Evolutionary conservation across 2,797 vertebrate species (phyloP), one percentile per base, ranked within the genome.

Genomic region (Phaenicophaeus curvirostris): DNA sequence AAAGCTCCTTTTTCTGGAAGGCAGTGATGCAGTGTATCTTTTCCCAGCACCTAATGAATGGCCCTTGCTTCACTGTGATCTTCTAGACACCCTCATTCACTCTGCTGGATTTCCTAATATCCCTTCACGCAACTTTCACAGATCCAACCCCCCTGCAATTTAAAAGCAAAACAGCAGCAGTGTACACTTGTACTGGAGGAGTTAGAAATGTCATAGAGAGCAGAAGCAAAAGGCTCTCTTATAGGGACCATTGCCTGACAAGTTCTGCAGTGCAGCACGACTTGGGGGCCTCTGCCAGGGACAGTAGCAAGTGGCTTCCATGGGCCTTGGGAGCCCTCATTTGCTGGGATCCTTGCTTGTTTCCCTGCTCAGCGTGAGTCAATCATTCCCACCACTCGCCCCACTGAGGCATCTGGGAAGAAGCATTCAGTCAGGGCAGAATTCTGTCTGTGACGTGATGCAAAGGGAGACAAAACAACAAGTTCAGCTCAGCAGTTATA

Each of bases 331-430:
- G 30, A 89, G 31, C 44, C 28, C 61, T 75, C 25, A 10, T 13
- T 55, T 76, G 35, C 39, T 79, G 66, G 30, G 35, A 15, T 71
- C 39, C 62, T 55, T 0, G 0, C 55, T 84, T 46, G 25, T 71
- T 87, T 76, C 28, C 11, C 35, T 55, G 39, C n/a, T 48, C 63
- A 15, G 7, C 0, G 0, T 12, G 41, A 76, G 46, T n/a, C 1
- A 1, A 44, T 21, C 14, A 5, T 33, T 75, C 23, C 44, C n/a
- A 80, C 24, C 57, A 0, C 31, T 50, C 44, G 28, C 17, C 18
- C 15, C 48, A 25, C 23, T 31, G 71, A 5, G 8, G 8, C 33
- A 46, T 14, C 17, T 62, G 39, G 33, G 66, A 94, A 55, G 46
- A 41, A 75, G 31, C n/a, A 72, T 39, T 76, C 59, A 53, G 67